Evolutionary conservation across 1,140 invertebrate species (phyloP), one percentile per base, ranked within the genome.

Genomic region (Eufriesea mexicana): DNA sequence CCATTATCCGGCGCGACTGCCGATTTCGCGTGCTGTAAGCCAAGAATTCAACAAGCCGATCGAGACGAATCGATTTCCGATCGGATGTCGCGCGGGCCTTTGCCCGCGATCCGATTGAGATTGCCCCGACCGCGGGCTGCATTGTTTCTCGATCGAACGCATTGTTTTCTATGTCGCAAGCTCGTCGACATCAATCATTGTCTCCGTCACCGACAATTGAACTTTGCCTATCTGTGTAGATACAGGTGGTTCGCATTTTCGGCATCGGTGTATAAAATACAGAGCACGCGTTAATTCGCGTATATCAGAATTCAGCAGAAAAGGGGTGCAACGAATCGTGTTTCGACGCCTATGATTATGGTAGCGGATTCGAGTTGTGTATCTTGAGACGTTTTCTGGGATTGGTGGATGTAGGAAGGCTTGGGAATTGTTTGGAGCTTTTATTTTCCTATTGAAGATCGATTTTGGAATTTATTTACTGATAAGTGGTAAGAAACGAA

Each of bases 71-170:
- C 81, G 88, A 89, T 89, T 89, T 89, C 82, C 88, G 64, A 89
- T 89, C 82, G 73, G 57, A 86, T 74, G 73, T 85, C 73, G 67
- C 47, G 66, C 62, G 59, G 51, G 49, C 77, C 51, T 61, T 62
- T 77, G 54, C 18, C n/a, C 62, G 57, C 79, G 70, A 86, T 76
- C 79, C 80, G 73, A 86, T 89, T 82, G 28, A 79, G 75, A 89
- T 85, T 85, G 67, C 64, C 47, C 28, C 75, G 83, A 85, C 77
- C 80, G 71, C 82, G 70, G 55, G 42, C 61, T 64, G 77, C 85
- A 90, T 90, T 90, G 89, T 90, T 87, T 83, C 83, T 64, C 83
- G 89, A 90, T 90, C 89, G 81, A 86, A 84, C 84, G 79, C 84
- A 86, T 88, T 89, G 89, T 87, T 90, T 89, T 82, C 83, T 67